Percentiles rank a stretch among this genome's conserved stretches.
Evolutionary conservation across 2,113 vertebrate genomes (phyloP).

Genomic region (Athene cunicularia): DNA sequence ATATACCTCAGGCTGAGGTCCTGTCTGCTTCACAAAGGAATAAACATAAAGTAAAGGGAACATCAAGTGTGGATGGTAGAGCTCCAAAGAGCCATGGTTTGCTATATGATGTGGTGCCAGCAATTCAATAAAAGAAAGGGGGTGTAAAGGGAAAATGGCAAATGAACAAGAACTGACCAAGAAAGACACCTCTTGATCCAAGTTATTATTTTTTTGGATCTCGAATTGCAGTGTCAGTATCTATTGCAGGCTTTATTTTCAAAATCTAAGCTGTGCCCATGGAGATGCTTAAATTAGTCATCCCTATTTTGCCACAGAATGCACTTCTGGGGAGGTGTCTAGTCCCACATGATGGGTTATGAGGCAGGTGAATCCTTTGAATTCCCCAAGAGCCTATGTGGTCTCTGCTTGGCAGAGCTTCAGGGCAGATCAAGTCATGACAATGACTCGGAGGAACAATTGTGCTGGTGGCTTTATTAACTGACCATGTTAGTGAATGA

Average conservation of each 20-base stretch:
- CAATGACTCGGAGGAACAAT: no score
- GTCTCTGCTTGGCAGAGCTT: no score
- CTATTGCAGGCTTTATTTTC: not conserved
- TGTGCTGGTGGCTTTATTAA: no score
- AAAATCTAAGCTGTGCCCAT: not conserved
- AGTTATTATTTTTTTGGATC: not conserved
- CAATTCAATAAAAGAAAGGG: not conserved
- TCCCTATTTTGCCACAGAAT: not conserved
- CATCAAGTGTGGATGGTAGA: not conserved
- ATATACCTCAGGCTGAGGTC: not conserved
- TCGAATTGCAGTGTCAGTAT: not conserved
- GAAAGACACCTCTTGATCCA: not conserved
- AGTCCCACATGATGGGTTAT: no score
- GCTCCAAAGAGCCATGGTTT: not conserved
- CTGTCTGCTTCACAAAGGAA: not conserved
- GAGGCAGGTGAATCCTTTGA: no score
- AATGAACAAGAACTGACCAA: not conserved
- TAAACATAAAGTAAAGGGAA: not conserved
- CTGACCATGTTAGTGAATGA: no score
- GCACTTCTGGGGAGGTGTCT: not conserved
- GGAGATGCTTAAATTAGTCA: not conserved
- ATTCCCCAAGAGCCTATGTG: no score
- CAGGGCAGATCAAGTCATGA: no score
- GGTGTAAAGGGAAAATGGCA: not conserved
- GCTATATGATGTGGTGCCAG: not conserved